Evolutionary conservation across 2,888 invertebrate species (phyloP).

Genomic region (Anarsia innoxiella): DNA sequence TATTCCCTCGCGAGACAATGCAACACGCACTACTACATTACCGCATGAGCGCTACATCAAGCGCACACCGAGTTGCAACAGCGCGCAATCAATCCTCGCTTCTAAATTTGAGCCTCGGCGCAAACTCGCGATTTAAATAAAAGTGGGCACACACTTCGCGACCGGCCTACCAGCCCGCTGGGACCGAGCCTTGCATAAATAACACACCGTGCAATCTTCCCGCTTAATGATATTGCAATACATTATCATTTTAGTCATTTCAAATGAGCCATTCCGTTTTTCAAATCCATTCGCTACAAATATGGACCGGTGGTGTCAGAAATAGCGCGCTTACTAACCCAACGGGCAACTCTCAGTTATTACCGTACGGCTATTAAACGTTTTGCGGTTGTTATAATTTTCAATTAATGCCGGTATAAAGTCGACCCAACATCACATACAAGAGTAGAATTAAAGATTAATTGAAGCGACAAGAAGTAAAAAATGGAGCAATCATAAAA

Average conservation of each 20-base stretch:
- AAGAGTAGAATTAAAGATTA: constrained; percentile 33
- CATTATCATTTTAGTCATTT: constrained; percentile 45
- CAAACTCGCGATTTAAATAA: constrained; percentile 33
- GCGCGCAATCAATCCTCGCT: constrained; percentile 35
- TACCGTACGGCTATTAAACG: constrained; percentile 21
- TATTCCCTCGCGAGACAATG: constrained; percentile 56
- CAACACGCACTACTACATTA: constrained; percentile 47
- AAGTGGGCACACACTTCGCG: constrained; percentile 30
- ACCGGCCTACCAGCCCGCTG: constrained; percentile 25
- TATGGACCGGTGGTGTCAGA: neutral
- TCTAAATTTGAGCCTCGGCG: constrained; percentile 28
- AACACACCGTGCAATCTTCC: constrained; percentile 46
- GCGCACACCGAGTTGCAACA: constrained; percentile 25
- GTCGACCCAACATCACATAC: constrained; percentile 20
- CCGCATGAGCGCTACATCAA: constrained; percentile 29
- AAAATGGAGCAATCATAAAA: constrained; percentile 49
- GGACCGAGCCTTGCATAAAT: constrained; percentile 44
- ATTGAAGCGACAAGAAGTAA: constrained; percentile 34
- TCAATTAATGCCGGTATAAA: constrained; percentile 32
- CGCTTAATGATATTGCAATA: constrained; percentile 54
- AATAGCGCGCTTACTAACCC: constrained; percentile 1
- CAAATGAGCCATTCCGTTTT: constrained; percentile 39
- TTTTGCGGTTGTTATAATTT: constrained; percentile 26
- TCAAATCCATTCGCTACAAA: constrained; percentile 28
- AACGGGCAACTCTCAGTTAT: constrained; percentile 1